These are phyloP conservation scores for Leiothrix lutea DNA, from an alignment of 2,113 vertebrate species.

Conservation along the genomic window DNA sequence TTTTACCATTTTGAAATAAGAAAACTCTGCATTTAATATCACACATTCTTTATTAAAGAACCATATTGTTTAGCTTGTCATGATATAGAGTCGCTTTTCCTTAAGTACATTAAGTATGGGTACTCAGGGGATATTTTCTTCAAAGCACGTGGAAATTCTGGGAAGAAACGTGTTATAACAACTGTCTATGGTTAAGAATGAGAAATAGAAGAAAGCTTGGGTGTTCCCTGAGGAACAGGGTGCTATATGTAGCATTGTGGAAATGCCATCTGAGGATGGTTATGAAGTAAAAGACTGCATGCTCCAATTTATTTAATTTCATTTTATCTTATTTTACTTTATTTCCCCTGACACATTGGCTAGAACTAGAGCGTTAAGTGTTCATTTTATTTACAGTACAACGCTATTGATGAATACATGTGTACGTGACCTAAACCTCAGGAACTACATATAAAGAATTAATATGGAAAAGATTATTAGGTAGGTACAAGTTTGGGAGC, in stretches of 20 bases:
- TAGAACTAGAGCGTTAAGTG: not conserved
- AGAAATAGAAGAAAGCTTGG: constrained; percentile 1
- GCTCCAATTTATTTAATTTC: not conserved
- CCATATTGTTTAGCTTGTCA: constrained; percentile 44
- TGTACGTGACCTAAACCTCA: not conserved
- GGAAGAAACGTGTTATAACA: constrained; percentile 42
- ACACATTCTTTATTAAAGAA: constrained; percentile 57
- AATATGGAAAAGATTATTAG: not conserved
- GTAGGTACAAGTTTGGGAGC: not conserved
- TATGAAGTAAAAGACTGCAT: not conserved
- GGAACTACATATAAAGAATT: not conserved
- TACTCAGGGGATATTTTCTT: constrained; percentile 79
- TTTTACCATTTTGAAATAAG: constrained; percentile 51
- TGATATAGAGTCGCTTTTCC: constrained; percentile 58
- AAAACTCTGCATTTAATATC: constrained; percentile 54
- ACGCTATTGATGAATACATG: not conserved
- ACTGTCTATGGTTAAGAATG: constrained; percentile 29
- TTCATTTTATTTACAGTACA: not conserved
- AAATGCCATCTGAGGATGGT: constrained; percentile 9
- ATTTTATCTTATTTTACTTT: not conserved
- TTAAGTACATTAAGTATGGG: constrained; percentile 78
- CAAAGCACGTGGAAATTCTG: constrained; percentile 81
- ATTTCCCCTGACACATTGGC: not conserved
- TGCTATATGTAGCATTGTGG: not conserved
- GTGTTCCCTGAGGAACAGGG: constrained; percentile 13